Conservation (phyloP, 2,888 invertebrate species). For the Polydrusus tereticollis region DNA sequence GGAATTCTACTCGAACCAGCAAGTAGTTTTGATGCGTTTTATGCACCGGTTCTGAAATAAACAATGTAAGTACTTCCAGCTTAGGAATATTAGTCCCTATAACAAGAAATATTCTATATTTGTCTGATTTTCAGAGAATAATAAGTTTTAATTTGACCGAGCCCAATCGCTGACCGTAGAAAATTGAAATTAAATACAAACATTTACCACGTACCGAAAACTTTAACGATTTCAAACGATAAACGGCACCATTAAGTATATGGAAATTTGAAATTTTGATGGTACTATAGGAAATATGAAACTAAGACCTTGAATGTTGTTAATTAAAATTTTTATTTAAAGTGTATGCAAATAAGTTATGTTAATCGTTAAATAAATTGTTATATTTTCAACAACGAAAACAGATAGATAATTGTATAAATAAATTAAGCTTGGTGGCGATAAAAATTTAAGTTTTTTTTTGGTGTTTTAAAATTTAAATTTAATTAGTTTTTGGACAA, state of each 20-base stretch:
- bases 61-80: no score
- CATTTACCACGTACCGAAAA: constrained; percentile 11
- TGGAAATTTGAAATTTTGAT: constrained; percentile 35
- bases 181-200: constrained; percentile 14
- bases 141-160: constrained; percentile 6
- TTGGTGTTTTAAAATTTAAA: constrained; percentile 10
- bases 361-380: constrained; percentile 38
- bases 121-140: no score
- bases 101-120: no score
- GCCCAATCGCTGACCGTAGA: constrained; percentile 3
- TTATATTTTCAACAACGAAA: constrained; percentile 34
- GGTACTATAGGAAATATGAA: constrained; percentile 36
- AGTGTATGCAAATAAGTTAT: constrained; percentile 42
- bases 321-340: constrained; percentile 43
- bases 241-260: constrained; percentile 27
- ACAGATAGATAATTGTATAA: constrained; percentile 28
- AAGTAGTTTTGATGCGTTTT: no score
- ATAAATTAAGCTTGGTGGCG: constrained; percentile 4
- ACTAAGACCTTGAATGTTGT: constrained; percentile 37
- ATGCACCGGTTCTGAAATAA: no score
- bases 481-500: background rate
- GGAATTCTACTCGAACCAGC: no score
- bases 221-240: constrained; percentile 20
- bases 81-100: no score
- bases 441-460: constrained; percentile 2